phyloP scores from a whole-genome alignment of 2,797 vertebrate species.

The Cottoperca gobio region DNA sequence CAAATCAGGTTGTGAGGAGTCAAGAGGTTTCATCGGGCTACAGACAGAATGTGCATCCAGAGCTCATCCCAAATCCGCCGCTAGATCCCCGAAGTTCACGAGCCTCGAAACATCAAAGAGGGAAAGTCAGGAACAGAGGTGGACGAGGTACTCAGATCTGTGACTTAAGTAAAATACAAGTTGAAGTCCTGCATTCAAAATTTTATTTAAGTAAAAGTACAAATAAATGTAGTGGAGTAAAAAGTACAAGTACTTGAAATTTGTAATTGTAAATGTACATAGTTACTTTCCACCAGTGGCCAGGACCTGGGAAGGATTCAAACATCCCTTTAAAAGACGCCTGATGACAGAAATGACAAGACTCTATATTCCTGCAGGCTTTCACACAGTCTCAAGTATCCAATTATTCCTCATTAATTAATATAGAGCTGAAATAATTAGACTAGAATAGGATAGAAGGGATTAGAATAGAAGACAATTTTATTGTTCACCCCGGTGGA shows the following conservation, averaged over 20 bases:
- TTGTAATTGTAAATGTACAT: no score
- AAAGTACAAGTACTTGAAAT: no score
- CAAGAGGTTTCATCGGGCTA: conserved; percentile 34
- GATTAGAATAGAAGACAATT: neutral
- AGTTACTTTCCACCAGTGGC: neutral
- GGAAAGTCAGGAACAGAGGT: neutral
- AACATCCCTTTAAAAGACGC: neutral
- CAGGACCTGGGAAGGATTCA: conserved; percentile 14
- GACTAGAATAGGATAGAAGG: neutral
- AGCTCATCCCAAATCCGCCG: conserved; percentile 14
- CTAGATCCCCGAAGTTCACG: conserved; percentile 14
- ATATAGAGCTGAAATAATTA: neutral
- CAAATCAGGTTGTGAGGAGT: conserved; percentile 21
- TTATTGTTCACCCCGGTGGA: neutral
- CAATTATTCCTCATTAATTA: conserved; percentile 8
- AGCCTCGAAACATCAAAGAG: conserved; percentile 19
- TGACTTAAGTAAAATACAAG: no score
- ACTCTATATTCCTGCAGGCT: neutral
- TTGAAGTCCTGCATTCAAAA: no score
- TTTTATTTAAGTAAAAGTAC: no score
- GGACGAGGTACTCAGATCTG: no score
- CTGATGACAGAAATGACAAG: neutral
- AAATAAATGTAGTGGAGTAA: no score
- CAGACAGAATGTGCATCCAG: neutral
- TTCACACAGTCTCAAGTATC: neutral